A percentile compares a stretch with the other conserved stretches of the same genome.
Evolutionary conservation across 2,797 vertebrate genomes (phyloP).

Genomic region (Darevskia mixta): DNA sequence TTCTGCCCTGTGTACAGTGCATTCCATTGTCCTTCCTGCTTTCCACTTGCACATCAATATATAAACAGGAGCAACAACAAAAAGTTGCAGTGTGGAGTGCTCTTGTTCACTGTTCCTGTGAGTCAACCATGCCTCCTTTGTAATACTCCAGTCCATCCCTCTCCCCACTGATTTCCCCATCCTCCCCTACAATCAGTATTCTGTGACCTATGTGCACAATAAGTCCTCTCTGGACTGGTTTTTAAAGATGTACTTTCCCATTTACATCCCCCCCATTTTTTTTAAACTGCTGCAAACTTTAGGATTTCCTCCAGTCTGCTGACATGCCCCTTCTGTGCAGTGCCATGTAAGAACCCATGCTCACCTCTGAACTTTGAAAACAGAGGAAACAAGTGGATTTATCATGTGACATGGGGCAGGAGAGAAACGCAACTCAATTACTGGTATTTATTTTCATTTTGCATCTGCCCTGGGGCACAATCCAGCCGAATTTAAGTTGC

Average conservation of each 20-base stretch:
- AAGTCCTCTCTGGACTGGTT: not conserved
- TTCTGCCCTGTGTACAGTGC: not conserved
- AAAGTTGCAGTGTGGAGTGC: not conserved
- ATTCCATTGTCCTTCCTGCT: not conserved
- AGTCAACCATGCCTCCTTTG: too few species aligned
- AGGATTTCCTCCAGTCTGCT: not conserved
- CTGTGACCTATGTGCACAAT: not conserved
- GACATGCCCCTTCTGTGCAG: not conserved
- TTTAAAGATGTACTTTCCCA: not conserved
- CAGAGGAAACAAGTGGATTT: not conserved
- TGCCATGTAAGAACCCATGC: not conserved
- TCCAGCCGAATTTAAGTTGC: not conserved
- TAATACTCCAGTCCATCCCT: not conserved
- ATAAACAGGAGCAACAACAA: not conserved
- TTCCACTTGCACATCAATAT: not conserved
- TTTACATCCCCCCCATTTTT: not conserved
- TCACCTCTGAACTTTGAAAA: not conserved
- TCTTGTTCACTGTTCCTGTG: not conserved
- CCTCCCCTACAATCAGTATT: not conserved
- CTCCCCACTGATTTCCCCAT: not conserved
- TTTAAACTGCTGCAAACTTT: not conserved
- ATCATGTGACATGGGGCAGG: not conserved
- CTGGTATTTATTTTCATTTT: too few species aligned
- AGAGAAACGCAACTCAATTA: not conserved
- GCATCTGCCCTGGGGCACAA: not conserved